Evolutionary conservation across 30 jellyfish, hydroid and myxozoan genomes (phyloP).

Genomic region (Cassiopea andromeda): DNA sequence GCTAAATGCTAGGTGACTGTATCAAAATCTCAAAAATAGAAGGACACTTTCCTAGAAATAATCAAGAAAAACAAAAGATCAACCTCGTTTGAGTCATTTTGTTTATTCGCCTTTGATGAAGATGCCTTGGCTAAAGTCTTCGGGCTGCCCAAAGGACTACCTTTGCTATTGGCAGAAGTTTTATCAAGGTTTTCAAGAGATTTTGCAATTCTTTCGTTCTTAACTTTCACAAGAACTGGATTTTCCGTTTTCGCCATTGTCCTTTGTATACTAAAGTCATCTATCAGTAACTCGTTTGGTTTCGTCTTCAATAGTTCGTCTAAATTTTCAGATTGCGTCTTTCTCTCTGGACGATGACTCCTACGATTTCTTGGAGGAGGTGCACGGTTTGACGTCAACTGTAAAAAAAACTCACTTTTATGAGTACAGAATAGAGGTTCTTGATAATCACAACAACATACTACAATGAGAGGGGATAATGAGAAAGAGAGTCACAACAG

Average conservation of each 20-base stretch:
- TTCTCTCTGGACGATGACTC: constrained; percentile 5
- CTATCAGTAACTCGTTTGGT: background rate
- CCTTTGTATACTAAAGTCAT: background rate
- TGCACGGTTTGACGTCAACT: constrained; percentile 70
- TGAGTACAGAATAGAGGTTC: too few species aligned
- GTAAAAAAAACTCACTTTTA: background rate
- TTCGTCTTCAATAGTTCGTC: constrained; percentile 20
- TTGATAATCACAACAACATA: too few species aligned
- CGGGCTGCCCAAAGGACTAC: background rate
- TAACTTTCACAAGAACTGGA: constrained; percentile 52
- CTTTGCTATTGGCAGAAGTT: background rate
- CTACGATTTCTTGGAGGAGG: constrained; percentile 57
- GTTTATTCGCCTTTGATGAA: background rate
- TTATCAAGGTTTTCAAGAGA: constrained; percentile 1
- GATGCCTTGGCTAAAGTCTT: background rate
- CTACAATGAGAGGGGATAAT: too few species aligned
- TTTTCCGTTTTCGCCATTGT: constrained; percentile 41
- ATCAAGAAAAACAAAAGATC: background rate
- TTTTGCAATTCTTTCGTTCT: constrained; percentile 39
- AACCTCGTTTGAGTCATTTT: background rate
- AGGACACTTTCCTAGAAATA: background rate
- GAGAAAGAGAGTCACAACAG: too few species aligned
- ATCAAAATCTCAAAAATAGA: too few species aligned
- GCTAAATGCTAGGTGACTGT: too few species aligned
- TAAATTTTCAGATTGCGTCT: constrained; percentile 41